These are phyloP conservation scores for Meda fulgida DNA, from an alignment of 2,797 vertebrate species.

Conservation along the genomic window DNA sequence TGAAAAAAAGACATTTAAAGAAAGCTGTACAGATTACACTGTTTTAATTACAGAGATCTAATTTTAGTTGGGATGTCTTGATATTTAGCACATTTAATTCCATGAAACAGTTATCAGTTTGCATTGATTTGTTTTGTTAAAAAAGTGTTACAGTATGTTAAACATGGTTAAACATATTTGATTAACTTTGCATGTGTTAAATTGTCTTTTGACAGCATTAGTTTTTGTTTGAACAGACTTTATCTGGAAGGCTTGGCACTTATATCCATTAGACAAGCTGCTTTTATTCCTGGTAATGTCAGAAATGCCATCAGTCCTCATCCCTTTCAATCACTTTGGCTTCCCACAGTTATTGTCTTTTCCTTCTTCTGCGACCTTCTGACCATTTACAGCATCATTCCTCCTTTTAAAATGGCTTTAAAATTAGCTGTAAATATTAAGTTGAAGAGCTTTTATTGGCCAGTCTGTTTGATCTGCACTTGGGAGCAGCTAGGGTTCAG, in stretches of 20 bases:
- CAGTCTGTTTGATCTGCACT: conserved; percentile 68
- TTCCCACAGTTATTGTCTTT: not conserved
- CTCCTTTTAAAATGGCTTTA: conserved; percentile 39
- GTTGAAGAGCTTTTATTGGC: conserved; percentile 69
- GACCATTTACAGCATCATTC: conserved; percentile 24
- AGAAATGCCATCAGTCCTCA: not conserved
- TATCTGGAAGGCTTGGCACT: not conserved
- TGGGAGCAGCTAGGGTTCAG: conserved; percentile 59
- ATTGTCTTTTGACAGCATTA: too few species aligned
- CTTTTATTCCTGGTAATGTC: not conserved
- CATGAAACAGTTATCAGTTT: not conserved
- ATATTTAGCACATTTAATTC: not conserved
- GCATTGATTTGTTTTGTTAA: not conserved
- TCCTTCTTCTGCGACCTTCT: conserved; percentile 6
- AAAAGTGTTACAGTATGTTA: not conserved
- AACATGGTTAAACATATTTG: not conserved
- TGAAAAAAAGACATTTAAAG: not conserved
- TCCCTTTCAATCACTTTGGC: not conserved
- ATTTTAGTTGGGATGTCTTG: not conserved
- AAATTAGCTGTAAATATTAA: conserved; percentile 68
- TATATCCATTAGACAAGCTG: not conserved
- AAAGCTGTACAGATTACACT: not conserved
- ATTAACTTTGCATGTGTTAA: not conserved
- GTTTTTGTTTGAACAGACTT: too few species aligned
- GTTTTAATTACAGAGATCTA: not conserved